A percentile compares a stretch with the other conserved stretches of the same genome.
phyloP scores from a whole-genome alignment of 2,888 invertebrate genomes.

The Pecten maximus region DNA sequence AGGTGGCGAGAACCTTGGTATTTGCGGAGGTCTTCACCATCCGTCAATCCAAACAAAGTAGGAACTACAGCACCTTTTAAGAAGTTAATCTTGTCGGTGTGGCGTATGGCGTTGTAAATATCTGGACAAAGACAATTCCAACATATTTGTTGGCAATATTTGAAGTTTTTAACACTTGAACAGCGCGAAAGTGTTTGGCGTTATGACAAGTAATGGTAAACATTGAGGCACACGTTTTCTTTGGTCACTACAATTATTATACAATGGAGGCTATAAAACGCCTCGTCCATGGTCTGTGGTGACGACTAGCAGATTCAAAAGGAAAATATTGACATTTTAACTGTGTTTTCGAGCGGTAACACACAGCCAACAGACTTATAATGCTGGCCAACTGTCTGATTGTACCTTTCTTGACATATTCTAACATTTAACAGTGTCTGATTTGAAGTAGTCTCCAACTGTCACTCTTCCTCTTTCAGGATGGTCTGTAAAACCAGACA shows the following conservation, averaged over 20 bases:
- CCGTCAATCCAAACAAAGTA: background rate
- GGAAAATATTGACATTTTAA: slow-evolving; percentile 11
- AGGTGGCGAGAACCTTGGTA: background rate
- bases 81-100: slow-evolving; percentile 29
- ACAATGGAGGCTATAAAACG: background rate
- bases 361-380: background rate
- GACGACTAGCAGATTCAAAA: background rate
- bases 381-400: background rate
- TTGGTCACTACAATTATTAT: slow-evolving; percentile 22
- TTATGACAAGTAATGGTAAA: slow-evolving; percentile 32
- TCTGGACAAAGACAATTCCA: slow-evolving; percentile 25
- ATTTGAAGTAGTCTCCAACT: too few species aligned
- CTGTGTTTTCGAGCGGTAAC: background rate
- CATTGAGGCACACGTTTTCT: slow-evolving; percentile 11
- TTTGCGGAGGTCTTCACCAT: slow-evolving; percentile 15
- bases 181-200: slow-evolving; percentile 10
- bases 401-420: background rate
- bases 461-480: too few species aligned
- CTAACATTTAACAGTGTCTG: background rate
- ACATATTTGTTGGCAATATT: slow-evolving; percentile 33
- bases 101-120: slow-evolving; percentile 33
- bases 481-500: too few species aligned
- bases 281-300: background rate
- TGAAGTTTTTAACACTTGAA: slow-evolving; percentile 35
- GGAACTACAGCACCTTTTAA: slow-evolving; percentile 28